Base-by-base conservation (phyloP, 2,888 invertebrate genomes). In the Aradus depressus region DNA sequence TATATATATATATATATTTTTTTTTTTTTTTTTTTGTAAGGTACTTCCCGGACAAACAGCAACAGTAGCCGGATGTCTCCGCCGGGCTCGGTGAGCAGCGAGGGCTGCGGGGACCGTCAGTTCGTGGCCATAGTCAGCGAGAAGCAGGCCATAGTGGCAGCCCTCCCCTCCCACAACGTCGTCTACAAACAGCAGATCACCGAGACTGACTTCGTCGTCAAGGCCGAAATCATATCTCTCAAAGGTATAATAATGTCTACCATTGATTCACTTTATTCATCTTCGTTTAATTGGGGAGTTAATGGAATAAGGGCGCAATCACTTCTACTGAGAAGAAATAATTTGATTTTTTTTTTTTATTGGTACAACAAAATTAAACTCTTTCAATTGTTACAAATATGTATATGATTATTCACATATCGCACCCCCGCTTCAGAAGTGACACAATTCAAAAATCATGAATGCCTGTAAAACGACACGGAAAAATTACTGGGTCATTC, bases 111-210 rank as follows among this genome's bases (percentile, higher is more conserved):
- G 68, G 92, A 93, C 72, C 76, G 88, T 59, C 95, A 95, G 76
- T 92, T 88, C 71, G 87, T 88, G 59, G 89, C 92, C 48, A 80
- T 96, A 61, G 85, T 87, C 58, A 92, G 92, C 53, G 95, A 96
- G 73, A 93, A 92, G 72, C 90, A 95, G 74, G 91, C 89, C 56
- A 78, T 90, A 63, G 88, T 95, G 58, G 84, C 95, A 59, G 90
- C 91, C 60, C 77, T 95, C 66, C 95, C 95, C 59, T 91, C 92
- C 62, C 95, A 95, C 72, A 89, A 87, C 68, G 92, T 91, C 73
- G 82, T 91, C 62, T 92, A 90, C 72, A 80, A 91, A 63, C 86
- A 88, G 69, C 91, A 91, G 71, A 78, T 96, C 62, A 87, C 90
- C 57, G 93, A 95, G 65, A 79, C 83, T 8, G 89, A 92, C 70